Base-by-base conservation (phyloP, 1,140 invertebrate genomes). In the Megathymus violae region DNA sequence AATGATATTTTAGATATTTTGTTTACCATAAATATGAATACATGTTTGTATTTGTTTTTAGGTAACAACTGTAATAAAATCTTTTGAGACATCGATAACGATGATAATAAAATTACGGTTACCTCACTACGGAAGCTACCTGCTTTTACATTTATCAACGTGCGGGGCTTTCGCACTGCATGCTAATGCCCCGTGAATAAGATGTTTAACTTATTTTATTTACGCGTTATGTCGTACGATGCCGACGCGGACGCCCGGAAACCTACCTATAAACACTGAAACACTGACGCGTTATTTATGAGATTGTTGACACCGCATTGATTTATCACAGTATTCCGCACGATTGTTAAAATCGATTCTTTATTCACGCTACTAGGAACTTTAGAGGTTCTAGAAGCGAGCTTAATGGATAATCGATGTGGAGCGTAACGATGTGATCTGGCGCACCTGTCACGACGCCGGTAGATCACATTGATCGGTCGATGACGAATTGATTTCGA, bases 401-500 rank as follows among this genome's bases (percentile, higher is more conserved):
- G 70, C 78, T 81, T 87, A 86, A 72, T 81, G 74, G 71, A 82
- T 80, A 82, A 82, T 81, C 76, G 79, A 80, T 84, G 64, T 65
- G 71, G 63, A 82, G 81, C 79, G 85, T 79, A 71, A 69, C 80
- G 69, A 62, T 69, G 63, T 34, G 61, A 65, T 72, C 61, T 68
- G 73, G 70, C 61, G 75, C 84, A 86, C 83, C 86, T 89, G 81
- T 82, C 85, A 82, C 78, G 80, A 78, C n/a, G n/a, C n/a, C 84
- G 71, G 84, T 88, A 85, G 73, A 85, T 86, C 85, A 88, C 88
- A 87, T 73, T 71, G 66, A 70, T 76, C 71, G 74, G 70, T 73
- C 84, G 79, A 69, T 86, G 85, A 86, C 85, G 79, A 90, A 90
- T 90, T 65, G 79, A 88, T 88, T 88, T 68, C 27, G 62, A 74